A percentile compares a stretch with the other conserved stretches of the same genome.
phyloP scores from a whole-genome alignment of 2,113 vertebrate species.

The Syrmaticus mikado region DNA sequence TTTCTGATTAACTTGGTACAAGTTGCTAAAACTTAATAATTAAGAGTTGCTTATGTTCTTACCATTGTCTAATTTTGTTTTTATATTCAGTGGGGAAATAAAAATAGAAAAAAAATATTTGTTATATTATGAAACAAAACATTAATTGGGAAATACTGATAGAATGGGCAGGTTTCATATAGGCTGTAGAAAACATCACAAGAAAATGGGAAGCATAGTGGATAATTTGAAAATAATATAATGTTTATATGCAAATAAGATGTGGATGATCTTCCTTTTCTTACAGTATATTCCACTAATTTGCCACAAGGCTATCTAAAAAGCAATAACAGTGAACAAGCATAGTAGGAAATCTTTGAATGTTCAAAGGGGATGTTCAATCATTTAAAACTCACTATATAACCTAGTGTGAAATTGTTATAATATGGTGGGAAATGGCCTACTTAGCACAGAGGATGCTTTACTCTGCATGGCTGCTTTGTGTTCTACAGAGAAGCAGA shows the following conservation, averaged over 20 bases:
- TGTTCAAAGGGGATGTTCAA: conserved; percentile 54
- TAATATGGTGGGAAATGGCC: neutral
- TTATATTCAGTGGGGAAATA: neutral
- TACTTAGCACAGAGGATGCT: conserved; percentile 23
- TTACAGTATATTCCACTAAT: conserved; percentile 33
- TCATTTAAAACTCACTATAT: conserved; percentile 35
- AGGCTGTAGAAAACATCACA: conserved; percentile 9
- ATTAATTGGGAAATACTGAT: neutral
- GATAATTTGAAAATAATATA: conserved; percentile 50
- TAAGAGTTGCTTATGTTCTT: neutral
- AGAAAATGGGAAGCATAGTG: conserved; percentile 38
- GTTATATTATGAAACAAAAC: neutral
- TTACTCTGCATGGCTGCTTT: neutral
- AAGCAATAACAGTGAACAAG: neutral
- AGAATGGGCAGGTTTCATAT: neutral
- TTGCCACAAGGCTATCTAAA: conserved; percentile 17
- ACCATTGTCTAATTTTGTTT: neutral
- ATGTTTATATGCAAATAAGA: conserved; percentile 47
- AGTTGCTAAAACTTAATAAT: neutral
- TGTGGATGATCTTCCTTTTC: conserved; percentile 20
- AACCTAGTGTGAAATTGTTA: conserved; percentile 48
- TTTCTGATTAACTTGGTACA: neutral
- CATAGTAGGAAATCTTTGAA: conserved; percentile 4
- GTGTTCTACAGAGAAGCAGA: neutral
- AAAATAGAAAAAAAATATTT: neutral